phyloP scores from a whole-genome alignment of 2,888 invertebrate species.

The Rhagium mordax region DNA sequence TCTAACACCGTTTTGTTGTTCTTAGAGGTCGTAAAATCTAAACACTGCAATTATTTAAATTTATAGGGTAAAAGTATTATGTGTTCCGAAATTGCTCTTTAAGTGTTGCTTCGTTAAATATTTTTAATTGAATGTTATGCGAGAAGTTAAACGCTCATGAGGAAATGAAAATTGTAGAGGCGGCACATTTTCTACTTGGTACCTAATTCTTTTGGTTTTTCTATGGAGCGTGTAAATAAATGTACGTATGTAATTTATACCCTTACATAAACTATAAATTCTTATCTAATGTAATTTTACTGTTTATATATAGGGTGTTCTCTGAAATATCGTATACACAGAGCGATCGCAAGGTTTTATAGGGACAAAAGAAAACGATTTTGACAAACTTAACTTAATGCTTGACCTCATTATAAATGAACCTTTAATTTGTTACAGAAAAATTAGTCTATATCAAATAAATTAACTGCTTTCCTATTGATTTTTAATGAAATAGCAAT shows the following conservation, averaged over 20 bases:
- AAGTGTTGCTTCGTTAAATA: constrained; percentile 26
- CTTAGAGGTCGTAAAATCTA: constrained; percentile 41
- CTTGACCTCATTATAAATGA: too few relatives aligned
- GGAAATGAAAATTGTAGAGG: constrained; percentile 21
- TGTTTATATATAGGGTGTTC: background rate
- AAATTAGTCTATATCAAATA: too few relatives aligned
- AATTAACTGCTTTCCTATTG: too few relatives aligned
- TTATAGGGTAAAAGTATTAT: constrained; percentile 18
- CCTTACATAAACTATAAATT: background rate
- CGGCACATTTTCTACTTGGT: constrained; percentile 19
- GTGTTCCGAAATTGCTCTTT: constrained; percentile 11
- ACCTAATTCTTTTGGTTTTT: background rate
- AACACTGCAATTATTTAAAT: constrained; percentile 42
- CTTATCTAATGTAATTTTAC: background rate
- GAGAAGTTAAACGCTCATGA: constrained; percentile 10
- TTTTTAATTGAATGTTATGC: constrained; percentile 21
- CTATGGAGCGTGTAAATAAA: background rate
- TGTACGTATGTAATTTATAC: background rate
- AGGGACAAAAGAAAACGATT: too few relatives aligned
- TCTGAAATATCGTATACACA: too few relatives aligned
- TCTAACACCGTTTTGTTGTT: constrained; percentile 33
- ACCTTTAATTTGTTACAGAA: too few relatives aligned
- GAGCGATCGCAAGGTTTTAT: too few relatives aligned
- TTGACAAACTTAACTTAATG: too few relatives aligned
- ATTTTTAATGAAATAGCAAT: too few relatives aligned